A percentile compares a stretch with the other conserved stretches of the same genome.
Conservation (phyloP, 2,113 vertebrate genomes). For the Indicator maculatus region DNA sequence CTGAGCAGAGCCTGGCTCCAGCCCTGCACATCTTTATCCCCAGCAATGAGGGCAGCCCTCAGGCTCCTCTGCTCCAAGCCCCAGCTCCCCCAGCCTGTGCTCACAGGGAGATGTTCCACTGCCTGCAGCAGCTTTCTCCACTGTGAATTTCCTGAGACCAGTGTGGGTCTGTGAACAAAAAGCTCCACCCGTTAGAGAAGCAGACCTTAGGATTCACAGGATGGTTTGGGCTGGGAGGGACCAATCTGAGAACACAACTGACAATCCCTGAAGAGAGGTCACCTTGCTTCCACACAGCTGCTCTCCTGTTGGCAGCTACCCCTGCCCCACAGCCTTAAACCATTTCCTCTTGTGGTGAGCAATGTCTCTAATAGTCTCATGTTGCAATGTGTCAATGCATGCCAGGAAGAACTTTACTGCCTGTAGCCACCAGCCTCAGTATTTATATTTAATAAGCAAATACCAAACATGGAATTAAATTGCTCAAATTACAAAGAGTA, state of each 20-base stretch:
- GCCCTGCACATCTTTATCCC: too few relatives aligned
- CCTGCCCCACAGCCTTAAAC: not conserved
- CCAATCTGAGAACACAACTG: not conserved
- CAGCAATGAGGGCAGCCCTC: too few relatives aligned
- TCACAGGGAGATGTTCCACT: too few relatives aligned
- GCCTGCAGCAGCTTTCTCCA: not conserved
- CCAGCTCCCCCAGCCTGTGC: too few relatives aligned
- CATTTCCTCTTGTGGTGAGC: not conserved
- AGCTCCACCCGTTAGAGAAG: not conserved
- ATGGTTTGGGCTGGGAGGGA: too few relatives aligned
- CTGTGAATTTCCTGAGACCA: not conserved
- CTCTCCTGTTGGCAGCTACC: not conserved
- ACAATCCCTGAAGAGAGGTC: not conserved
- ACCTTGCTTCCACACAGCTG: not conserved
- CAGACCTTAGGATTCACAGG: not conserved
- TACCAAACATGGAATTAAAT: conserved; percentile 57
- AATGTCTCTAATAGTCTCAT: not conserved
- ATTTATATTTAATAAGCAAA: conserved; percentile 62
- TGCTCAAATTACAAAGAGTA: conserved; percentile 41
- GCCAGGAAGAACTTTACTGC: not conserved
- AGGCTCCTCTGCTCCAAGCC: too few relatives aligned
- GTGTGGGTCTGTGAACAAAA: not conserved
- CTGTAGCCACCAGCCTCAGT: not conserved
- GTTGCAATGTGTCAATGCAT: not conserved
- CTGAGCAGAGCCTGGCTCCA: too few relatives aligned